Evolutionary conservation across 2,113 vertebrate genomes (phyloP).

Genomic region (Struthidea cinerea): DNA sequence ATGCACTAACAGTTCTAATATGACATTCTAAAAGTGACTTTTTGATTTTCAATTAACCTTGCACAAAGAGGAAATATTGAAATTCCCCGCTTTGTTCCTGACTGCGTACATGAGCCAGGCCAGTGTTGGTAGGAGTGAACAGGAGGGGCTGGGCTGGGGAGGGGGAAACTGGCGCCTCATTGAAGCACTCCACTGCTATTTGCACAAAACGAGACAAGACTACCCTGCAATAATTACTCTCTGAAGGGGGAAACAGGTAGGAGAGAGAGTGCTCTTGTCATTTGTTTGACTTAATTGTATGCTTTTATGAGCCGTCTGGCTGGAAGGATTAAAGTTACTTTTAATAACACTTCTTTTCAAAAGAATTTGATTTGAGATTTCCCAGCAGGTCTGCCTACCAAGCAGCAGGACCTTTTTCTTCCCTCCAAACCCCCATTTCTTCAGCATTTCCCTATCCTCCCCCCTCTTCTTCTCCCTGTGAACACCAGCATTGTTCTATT

Average conservation of each 20-base stretch:
- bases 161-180: background rate
- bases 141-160: background rate
- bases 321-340: constrained; percentile 80
- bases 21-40: constrained; percentile 71
- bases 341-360: constrained; percentile 76
- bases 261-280: constrained; percentile 68
- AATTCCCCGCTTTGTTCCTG: constrained; percentile 65
- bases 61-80: constrained; percentile 69
- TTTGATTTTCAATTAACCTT: constrained; percentile 78
- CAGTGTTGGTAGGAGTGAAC: background rate
- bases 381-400: constrained; percentile 68
- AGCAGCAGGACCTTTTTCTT: constrained; percentile 60
- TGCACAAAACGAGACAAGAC: constrained; percentile 55
- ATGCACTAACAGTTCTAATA: constrained; percentile 64
- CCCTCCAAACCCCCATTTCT: background rate
- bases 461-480: background rate
- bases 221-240: constrained; percentile 70
- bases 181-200: constrained; percentile 27
- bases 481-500: constrained; percentile 39
- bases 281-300: constrained; percentile 79
- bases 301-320: constrained; percentile 73
- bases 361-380: constrained; percentile 75
- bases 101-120: constrained; percentile 23
- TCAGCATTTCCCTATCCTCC: background rate
- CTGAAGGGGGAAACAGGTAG: constrained; percentile 73